Evolutionary conservation across 2,113 vertebrate genomes (phyloP).

Genomic region (Illadopsis cleaveri): DNA sequence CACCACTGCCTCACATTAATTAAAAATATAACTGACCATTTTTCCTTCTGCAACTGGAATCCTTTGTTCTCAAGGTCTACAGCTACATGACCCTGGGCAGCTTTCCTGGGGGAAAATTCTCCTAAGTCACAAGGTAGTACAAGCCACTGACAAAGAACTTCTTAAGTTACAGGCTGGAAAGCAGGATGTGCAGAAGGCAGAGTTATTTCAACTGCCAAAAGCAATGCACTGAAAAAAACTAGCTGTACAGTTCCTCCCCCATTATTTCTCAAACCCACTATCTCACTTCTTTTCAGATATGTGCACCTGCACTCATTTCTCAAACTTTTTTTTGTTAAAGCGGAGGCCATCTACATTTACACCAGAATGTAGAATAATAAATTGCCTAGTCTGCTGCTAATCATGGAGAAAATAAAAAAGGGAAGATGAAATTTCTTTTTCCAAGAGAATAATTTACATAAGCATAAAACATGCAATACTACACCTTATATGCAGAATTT

Average conservation of each 20-base stretch:
- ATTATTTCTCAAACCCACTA: slow-evolving; percentile 9
- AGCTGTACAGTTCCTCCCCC: not conserved
- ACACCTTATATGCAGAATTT: not conserved
- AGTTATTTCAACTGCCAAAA: not conserved
- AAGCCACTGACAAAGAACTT: not conserved
- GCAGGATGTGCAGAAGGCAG: not conserved
- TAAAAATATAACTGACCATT: not conserved
- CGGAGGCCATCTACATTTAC: not conserved
- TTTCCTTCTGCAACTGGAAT: not conserved
- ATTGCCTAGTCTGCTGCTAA: not conserved
- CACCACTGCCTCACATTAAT: not conserved
- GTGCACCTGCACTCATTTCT: not conserved
- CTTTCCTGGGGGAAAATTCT: not conserved
- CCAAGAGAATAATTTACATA: not conserved
- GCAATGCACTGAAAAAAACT: not conserved
- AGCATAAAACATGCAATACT: not conserved
- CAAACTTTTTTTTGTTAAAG: not conserved
- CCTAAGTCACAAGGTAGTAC: not conserved
- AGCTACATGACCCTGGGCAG: not conserved
- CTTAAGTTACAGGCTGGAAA: not conserved
- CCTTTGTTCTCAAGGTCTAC: not conserved
- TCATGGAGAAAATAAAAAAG: not conserved
- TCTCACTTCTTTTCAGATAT: not conserved
- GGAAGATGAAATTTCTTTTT: not conserved
- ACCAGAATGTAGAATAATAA: not conserved